Evolutionary conservation across 1,140 invertebrate genomes (phyloP).

Genomic region (Triops cancriformis): DNA sequence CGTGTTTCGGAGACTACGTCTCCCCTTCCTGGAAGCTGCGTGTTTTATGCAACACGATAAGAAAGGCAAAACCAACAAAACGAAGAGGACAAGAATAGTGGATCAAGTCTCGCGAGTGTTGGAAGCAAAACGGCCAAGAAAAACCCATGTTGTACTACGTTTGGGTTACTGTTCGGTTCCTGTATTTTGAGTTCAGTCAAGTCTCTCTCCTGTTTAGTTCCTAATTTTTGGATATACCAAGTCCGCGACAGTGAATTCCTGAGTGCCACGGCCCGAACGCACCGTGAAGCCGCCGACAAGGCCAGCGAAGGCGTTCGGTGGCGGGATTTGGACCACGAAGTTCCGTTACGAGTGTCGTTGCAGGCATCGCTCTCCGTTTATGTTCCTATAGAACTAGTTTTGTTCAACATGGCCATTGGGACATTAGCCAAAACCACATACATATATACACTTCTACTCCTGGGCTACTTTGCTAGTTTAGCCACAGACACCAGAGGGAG

Average conservation of each 20-base stretch:
- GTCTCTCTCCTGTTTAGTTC: not conserved
- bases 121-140: no score
- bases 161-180: slow-evolving; percentile 4
- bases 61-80: no score
- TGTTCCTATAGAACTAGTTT: slow-evolving; percentile 10
- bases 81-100: no score
- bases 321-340: not conserved
- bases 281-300: not conserved
- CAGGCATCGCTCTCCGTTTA: not conserved
- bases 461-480: not conserved
- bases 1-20: no score
- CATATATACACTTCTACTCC: not conserved
- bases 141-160: not conserved
- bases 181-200: not conserved
- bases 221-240: not conserved
- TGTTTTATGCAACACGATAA: no score
- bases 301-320: not conserved
- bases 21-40: no score
- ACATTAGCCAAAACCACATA: slow-evolving; percentile 4
- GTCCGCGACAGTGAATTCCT: not conserved
- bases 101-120: no score
- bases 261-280: not conserved
- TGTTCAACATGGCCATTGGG: slow-evolving; percentile 4
- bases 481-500: not conserved
- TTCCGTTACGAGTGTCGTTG: not conserved